These are phyloP conservation scores for Phengaris arion DNA, from an alignment of 2,888 invertebrate genomes.

Conservation along the genomic window DNA sequence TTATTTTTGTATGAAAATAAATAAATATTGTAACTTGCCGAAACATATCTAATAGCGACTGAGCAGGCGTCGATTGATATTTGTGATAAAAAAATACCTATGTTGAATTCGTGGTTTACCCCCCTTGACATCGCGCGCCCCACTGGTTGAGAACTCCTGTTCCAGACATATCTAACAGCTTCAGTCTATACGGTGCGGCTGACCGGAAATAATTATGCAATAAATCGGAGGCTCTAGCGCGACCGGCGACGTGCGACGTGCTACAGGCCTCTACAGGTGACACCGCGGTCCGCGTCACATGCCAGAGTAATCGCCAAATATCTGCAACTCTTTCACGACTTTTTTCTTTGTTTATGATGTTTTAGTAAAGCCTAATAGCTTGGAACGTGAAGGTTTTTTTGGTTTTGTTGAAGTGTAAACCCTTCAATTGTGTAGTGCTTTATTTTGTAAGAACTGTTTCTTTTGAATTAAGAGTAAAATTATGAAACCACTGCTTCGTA, in stretches of 20 bases:
- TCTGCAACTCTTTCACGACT: background rate
- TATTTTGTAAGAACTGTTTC: no score
- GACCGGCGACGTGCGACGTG: background rate
- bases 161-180: background rate
- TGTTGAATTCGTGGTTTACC: no score
- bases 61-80: no score
- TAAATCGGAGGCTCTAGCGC: slow-evolving; percentile 34
- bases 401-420: background rate
- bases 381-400: background rate
- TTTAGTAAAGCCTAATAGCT: background rate
- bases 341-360: background rate
- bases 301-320: background rate
- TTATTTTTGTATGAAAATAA: no score
- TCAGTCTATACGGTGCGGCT: background rate
- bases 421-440: background rate
- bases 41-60: no score
- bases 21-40: no score
- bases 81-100: no score
- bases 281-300: background rate
- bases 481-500: no score
- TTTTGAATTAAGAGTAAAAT: no score
- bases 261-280: background rate
- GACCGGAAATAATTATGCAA: slow-evolving; percentile 43
- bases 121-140: no score
- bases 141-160: background rate